Evolutionary conservation across 2,113 vertebrate species (phyloP), one percentile per base, ranked within the genome.

Genomic region (Cranoglanis bouderius): DNA sequence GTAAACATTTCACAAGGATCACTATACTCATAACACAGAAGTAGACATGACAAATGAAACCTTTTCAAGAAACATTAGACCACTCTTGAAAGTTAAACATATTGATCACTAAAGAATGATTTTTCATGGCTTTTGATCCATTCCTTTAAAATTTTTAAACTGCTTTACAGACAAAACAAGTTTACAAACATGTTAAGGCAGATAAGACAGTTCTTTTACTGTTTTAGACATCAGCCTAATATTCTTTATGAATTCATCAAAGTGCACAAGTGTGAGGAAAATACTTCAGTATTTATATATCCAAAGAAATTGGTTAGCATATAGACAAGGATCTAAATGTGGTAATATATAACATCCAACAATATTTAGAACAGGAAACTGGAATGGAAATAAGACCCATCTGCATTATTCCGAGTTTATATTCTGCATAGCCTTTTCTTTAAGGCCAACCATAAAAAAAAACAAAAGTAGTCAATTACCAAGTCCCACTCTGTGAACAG

Each of bases 251-350:
- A 24, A 40, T 85, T 85, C 13, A 74, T 26, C 55, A 57, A 86
- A 59, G 38, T 75, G 51, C 74, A 86, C 53, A 86, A 74, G 35
- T 32, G 49, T 55, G 49, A 72, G 61, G 35, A 87, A 57, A 46
- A 82, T 61, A 88, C 19, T 82, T 86, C 18, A 55, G 74, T 55
- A 89, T 87, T 89, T 53, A 67, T 40, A 67, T 40, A 88, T 83
- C 83, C 40, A 51, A 70, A 40, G 29, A 90, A 92, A 90, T 91
- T 91, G 91, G 35, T 89, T 82, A 74, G 90, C 88, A 92, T 91
- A 91, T 26, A 26, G 18, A 84, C 40, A 86, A 35, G 35, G 26
- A 53, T 29, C 8, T 14, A 80, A 67, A 38, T 26, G 12, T 40
- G 4, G 19, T 24, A 82, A 82, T 32, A 82, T 32, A 8, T 10